A percentile compares a stretch with the other conserved stretches of the same genome.
These are phyloP conservation scores for human (Homo sapiens) DNA, from an alignment of 2,113 vertebrate genomes.

Conservation along the genomic window DNA sequence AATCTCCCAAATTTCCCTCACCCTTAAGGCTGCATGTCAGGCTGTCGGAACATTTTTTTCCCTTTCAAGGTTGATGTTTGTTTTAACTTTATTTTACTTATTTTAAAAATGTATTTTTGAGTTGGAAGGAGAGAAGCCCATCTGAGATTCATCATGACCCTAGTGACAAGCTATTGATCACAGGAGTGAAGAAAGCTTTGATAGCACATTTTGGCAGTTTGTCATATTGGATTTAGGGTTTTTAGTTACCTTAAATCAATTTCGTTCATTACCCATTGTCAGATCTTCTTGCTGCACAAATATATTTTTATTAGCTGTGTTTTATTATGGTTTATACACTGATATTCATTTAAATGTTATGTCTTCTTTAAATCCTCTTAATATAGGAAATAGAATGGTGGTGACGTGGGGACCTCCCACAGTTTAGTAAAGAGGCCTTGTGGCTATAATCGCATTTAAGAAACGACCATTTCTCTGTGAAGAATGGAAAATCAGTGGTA, in stretches of 20 bases:
- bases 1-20: background rate
- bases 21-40: background rate
- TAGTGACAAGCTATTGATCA: background rate
- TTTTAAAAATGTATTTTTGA: background rate
- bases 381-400: background rate
- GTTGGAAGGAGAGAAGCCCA: background rate
- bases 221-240: background rate
- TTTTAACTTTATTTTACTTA: background rate
- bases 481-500: conserved; percentile 11
- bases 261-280: background rate
- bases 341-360: background rate
- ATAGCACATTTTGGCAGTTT: background rate
- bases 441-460: background rate
- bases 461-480: background rate
- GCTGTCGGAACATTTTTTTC: background rate
- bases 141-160: background rate
- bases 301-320: background rate
- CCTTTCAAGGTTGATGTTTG: background rate
- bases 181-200: background rate
- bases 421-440: background rate
- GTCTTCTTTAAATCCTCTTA: background rate
- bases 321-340: background rate
- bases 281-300: background rate
- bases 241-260: conserved; percentile 17
- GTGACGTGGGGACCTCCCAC: background rate